Evolutionary conservation across 2,797 vertebrate genomes (phyloP).

Genomic region (Gastrophryne carolinensis): DNA sequence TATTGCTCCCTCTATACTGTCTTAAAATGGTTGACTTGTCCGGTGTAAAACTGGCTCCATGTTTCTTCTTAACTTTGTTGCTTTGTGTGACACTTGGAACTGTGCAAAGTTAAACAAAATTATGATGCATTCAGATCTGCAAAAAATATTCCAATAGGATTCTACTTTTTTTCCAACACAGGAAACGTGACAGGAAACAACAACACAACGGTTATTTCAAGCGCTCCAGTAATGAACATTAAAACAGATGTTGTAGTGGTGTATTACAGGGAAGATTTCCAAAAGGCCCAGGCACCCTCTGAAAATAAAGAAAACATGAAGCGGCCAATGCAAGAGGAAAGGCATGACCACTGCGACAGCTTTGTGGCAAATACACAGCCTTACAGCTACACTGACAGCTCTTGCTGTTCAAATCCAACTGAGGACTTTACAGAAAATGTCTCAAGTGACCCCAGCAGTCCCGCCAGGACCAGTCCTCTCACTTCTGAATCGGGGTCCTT

Average conservation of each 20-base stretch:
- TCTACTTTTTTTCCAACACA: slow-evolving; percentile 58
- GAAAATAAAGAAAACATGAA: slow-evolving; percentile 74
- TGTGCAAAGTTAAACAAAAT: no score
- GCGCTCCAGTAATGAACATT: slow-evolving; percentile 97
- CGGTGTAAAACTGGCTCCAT: no score
- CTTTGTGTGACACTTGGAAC: no score
- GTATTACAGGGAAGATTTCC: slow-evolving; percentile 88
- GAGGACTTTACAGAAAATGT: background rate
- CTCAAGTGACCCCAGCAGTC: background rate
- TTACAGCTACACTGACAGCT: slow-evolving; percentile 59
- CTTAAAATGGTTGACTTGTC: no score
- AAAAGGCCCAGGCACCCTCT: slow-evolving; percentile 62
- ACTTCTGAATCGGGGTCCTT: background rate
- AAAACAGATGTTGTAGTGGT: slow-evolving; percentile 94
- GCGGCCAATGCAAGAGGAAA: slow-evolving; percentile 89
- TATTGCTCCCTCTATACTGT: no score
- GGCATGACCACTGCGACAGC: slow-evolving; percentile 72
- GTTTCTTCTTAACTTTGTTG: no score
- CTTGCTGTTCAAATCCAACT: background rate
- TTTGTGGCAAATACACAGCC: slow-evolving; percentile 72
- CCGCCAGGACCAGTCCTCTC: slow-evolving; percentile 33
- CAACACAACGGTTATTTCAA: slow-evolving; percentile 97
- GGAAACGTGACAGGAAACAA: slow-evolving; percentile 92
- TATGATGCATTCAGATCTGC: no score
- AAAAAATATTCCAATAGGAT: background rate